These are phyloP conservation scores for Drusus annulatus DNA, from an alignment of 1,140 invertebrate genomes.

Conservation along the genomic window DNA sequence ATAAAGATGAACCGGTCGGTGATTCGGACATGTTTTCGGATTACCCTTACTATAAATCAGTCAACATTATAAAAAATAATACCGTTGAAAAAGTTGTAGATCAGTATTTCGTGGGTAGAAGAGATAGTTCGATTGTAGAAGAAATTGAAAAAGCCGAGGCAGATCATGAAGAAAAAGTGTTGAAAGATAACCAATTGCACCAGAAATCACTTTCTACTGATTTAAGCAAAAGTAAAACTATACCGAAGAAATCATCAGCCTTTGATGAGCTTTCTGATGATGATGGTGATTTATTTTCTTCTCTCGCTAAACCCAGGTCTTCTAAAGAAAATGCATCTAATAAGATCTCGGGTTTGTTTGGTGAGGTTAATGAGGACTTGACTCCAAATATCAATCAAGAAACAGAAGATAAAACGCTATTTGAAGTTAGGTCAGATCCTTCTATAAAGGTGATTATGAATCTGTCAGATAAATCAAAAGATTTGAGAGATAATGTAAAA, in stretches of 20 bases:
- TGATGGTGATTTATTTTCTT: conserved; percentile 63
- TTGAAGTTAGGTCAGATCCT: background rate
- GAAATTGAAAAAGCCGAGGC: conserved; percentile 47
- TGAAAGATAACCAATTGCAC: background rate
- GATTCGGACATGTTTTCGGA: conserved; percentile 40
- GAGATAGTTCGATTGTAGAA: conserved; percentile 15
- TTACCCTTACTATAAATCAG: conserved; percentile 50
- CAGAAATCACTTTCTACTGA: background rate
- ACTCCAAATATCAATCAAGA: background rate
- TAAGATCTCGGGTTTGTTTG: background rate
- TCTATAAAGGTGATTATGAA: conserved; percentile 9
- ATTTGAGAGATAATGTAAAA: background rate
- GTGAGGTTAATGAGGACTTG: background rate
- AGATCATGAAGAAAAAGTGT: background rate
- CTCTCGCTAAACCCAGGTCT: conserved; percentile 60
- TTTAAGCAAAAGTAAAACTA: background rate
- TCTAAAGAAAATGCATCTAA: background rate
- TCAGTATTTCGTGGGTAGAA: background rate
- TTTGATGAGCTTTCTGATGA: conserved; percentile 53
- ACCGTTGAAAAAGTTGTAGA: conserved; percentile 10
- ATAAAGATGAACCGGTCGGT: conserved; percentile 25
- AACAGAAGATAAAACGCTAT: background rate
- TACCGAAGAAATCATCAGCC: background rate
- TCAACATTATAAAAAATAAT: conserved; percentile 42
- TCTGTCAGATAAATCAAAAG: background rate